phyloP scores from a whole-genome alignment of 2,797 vertebrate genomes.

The Pangasius larnaudii region DNA sequence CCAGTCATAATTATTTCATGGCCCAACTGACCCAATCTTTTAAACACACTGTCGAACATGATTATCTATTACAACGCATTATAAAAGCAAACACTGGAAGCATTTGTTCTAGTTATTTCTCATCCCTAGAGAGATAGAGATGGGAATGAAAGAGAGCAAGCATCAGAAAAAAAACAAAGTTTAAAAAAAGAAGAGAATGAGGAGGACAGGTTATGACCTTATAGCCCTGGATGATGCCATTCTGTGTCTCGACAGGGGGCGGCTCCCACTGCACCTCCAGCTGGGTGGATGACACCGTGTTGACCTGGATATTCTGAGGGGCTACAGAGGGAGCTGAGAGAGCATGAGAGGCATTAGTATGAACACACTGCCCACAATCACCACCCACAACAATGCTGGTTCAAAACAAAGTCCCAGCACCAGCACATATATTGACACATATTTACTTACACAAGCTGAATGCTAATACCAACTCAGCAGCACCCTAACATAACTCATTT shows the following conservation, averaged over 20 bases:
- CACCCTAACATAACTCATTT: conserved; percentile 3
- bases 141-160: not conserved
- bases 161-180: not conserved
- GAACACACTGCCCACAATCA: conserved; percentile 18
- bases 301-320: conserved; percentile 87
- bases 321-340: conserved; percentile 87
- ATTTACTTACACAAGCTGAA: conserved; percentile 15
- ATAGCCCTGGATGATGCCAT: conserved; percentile 92
- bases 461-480: not conserved
- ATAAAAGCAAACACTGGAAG: conserved; percentile 29
- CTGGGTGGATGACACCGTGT: conserved; percentile 82
- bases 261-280: conserved; percentile 93
- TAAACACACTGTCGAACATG: conserved; percentile 43
- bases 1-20: conserved; percentile 48
- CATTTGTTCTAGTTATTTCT: conserved; percentile 20
- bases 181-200: not conserved
- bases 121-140: not conserved
- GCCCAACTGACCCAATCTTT: conserved; percentile 27
- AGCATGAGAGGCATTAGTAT: conserved; percentile 58
- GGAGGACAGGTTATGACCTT: conserved; percentile 48
- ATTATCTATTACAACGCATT: conserved; percentile 36
- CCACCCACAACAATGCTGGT: conserved; percentile 59
- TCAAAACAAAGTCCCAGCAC: conserved; percentile 29
- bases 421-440: not conserved
- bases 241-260: conserved; percentile 90